A percentile compares a stretch with the other conserved stretches of the same genome.
phyloP scores from a whole-genome alignment of 2,888 invertebrate genomes.

The Venusia cambrica region DNA sequence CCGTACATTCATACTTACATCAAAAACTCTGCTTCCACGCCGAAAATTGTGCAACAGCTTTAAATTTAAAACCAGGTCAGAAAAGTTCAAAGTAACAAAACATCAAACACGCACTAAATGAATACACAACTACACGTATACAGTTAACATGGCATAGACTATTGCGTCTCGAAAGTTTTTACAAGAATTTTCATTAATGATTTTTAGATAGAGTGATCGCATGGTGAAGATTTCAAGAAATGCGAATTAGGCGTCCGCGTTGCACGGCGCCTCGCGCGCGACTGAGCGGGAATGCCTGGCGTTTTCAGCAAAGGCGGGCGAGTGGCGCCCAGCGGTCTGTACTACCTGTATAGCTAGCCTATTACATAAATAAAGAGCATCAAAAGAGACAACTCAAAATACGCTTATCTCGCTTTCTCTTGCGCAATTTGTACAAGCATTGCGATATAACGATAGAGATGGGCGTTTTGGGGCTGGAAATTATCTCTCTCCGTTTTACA shows the following conservation, averaged over 20 bases:
- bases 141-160: constrained; percentile 41
- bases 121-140: constrained; percentile 34
- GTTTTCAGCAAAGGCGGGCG: constrained; percentile 25
- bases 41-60: constrained; percentile 60
- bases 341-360: constrained; percentile 40
- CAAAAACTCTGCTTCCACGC: constrained; percentile 30
- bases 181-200: constrained; percentile 57
- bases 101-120: constrained; percentile 34
- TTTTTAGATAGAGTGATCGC: constrained; percentile 45
- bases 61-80: constrained; percentile 69
- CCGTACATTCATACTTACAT: constrained; percentile 38
- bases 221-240: constrained; percentile 28
- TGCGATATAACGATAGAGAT: constrained; percentile 20
- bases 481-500: constrained; percentile 21
- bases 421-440: constrained; percentile 10
- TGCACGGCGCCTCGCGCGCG: constrained; percentile 55
- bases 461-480: constrained; percentile 13
- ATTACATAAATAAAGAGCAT: constrained; percentile 36
- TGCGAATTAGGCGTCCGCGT: constrained; percentile 35
- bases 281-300: constrained; percentile 42
- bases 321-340: constrained; percentile 67
- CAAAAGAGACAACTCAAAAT: constrained; percentile 27
- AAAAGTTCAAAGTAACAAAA: constrained; percentile 34
- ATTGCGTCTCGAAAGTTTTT: constrained; percentile 37
- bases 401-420: constrained; percentile 31